Evolutionary conservation across 2,113 vertebrate genomes (phyloP).

Genomic region (Atrichornis clamosus): DNA sequence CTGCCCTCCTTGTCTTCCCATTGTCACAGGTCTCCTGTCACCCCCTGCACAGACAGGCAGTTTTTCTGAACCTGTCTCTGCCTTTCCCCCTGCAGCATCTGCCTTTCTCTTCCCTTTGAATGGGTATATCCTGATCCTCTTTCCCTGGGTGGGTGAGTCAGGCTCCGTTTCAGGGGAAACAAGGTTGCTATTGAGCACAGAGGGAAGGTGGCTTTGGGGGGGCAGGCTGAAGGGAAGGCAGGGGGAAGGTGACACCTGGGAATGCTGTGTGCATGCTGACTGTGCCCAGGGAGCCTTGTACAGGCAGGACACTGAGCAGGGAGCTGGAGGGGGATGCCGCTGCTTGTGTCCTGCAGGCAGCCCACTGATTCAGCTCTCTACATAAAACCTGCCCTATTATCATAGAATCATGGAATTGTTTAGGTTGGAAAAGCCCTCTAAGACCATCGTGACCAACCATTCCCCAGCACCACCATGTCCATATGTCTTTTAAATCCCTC

Average conservation of each 20-base stretch:
- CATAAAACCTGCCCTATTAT: not conserved
- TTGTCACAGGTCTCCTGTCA: not conserved
- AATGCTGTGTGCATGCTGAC: not conserved
- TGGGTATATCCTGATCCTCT: not conserved
- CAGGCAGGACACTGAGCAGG: not conserved
- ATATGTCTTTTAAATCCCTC: rapidly evolving
- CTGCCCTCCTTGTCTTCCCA: not conserved
- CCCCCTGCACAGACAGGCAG: not conserved
- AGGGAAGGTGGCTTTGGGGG: not conserved
- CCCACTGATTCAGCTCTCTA: not conserved
- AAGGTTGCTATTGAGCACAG: not conserved
- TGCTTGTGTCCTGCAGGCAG: not conserved
- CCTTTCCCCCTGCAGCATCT: not conserved
- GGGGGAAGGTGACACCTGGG: not conserved
- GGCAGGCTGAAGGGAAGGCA: not conserved
- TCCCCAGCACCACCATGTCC: not conserved
- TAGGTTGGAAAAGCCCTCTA: not conserved
- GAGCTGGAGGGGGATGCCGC: not conserved
- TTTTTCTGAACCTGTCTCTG: not conserved
- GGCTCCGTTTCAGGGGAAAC: not conserved
- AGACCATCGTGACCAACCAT: not conserved
- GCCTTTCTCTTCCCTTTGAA: not conserved
- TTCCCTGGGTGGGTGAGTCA: not conserved
- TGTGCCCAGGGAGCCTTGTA: not conserved
- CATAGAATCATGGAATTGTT: not conserved